phyloP scores from a whole-genome alignment of 2,113 vertebrate genomes.

The Meriones unguiculatus region DNA sequence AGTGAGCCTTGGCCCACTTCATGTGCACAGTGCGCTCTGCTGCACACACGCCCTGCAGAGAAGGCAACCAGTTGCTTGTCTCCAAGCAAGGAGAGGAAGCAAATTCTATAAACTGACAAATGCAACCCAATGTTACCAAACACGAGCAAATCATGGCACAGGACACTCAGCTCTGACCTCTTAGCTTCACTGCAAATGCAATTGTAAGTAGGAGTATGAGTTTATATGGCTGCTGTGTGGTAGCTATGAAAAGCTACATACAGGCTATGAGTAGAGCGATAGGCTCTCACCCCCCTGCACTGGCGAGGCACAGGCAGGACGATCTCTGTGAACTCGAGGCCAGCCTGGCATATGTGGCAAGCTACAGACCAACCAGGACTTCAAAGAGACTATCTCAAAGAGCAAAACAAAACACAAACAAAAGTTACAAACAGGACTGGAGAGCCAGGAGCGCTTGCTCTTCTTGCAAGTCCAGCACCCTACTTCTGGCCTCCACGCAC shows the following conservation, averaged over 20 bases:
- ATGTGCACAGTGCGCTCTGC: not conserved
- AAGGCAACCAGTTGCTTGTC: not conserved
- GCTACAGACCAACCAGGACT: not conserved
- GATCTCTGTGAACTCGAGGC: not conserved
- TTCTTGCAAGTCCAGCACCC: too few species aligned
- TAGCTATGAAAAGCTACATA: conserved; percentile 22
- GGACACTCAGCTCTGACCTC: not conserved
- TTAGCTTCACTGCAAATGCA: not conserved
- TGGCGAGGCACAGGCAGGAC: not conserved
- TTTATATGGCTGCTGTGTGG: not conserved
- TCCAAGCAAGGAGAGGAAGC: conserved; percentile 34
- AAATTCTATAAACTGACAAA: conserved; percentile 4
- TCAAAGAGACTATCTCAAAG: not conserved
- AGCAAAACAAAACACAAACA: not conserved
- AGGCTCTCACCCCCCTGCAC: not conserved
- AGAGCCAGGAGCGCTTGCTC: not conserved
- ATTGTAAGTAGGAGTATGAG: not conserved
- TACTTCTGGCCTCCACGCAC: not conserved
- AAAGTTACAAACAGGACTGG: not conserved
- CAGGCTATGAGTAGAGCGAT: too few species aligned
- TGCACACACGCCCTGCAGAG: not conserved
- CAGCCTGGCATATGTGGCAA: not conserved
- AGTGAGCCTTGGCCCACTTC: conserved; percentile 10
- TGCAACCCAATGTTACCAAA: not conserved
- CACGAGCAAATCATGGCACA: not conserved